These are phyloP conservation scores for Diogma glabrata DNA, from an alignment of 2,888 invertebrate species.

Conservation along the genomic window DNA sequence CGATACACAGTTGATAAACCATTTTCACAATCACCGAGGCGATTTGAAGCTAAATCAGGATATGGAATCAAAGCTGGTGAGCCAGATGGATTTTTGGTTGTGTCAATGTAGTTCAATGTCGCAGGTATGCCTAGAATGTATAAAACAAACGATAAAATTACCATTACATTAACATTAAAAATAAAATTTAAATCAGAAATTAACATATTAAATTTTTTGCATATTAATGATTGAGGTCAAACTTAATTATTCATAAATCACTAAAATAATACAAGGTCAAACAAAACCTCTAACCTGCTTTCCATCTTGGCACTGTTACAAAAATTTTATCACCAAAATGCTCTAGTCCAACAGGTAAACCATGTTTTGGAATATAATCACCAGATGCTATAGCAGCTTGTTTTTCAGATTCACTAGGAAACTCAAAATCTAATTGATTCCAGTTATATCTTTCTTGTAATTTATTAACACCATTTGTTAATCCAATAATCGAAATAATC, in stretches of 20 bases:
- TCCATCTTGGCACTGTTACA: slow-evolving; percentile 72
- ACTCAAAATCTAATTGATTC: slow-evolving; percentile 65
- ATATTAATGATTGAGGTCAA: no score
- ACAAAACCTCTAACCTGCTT: slow-evolving; percentile 59
- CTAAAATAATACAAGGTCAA: no score
- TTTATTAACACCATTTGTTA: no score
- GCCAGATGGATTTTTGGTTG: slow-evolving; percentile 50
- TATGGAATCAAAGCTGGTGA: slow-evolving; percentile 68
- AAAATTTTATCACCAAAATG: slow-evolving; percentile 72
- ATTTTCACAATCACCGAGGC: slow-evolving; percentile 59
- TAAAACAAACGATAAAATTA: slow-evolving; percentile 17
- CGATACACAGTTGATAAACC: slow-evolving; percentile 69
- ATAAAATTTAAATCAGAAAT: no score
- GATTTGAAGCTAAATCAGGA: slow-evolving; percentile 63
- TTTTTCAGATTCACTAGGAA: slow-evolving; percentile 48
- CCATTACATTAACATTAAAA: no score
- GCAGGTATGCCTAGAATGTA: slow-evolving; percentile 58
- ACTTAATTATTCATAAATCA: no score
- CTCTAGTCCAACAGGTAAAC: slow-evolving; percentile 71
- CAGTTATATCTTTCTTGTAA: slow-evolving; percentile 66
- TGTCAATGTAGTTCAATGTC: slow-evolving; percentile 66
- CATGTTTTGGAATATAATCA: slow-evolving; percentile 62
- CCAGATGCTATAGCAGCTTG: slow-evolving; percentile 51
- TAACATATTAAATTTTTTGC: no score
- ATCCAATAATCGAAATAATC: no score